Evolutionary conservation across 2,888 invertebrate genomes (phyloP).

Genomic region (Drosophila cognata): DNA sequence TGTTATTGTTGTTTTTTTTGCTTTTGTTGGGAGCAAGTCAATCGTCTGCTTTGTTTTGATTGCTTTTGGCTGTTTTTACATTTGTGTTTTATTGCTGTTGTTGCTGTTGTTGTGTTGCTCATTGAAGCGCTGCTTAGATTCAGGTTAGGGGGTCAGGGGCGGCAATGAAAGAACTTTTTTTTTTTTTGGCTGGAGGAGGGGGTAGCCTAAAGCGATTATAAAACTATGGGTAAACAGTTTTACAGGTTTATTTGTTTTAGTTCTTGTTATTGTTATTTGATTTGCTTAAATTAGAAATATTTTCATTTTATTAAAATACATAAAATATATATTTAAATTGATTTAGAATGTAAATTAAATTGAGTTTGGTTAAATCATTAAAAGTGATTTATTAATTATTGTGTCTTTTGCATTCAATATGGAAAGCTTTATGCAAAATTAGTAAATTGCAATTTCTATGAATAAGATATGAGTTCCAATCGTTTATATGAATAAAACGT

Average conservation of each 20-base stretch:
- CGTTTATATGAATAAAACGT: too few relatives aligned
- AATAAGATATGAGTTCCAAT: background rate
- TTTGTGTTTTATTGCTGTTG: constrained; percentile 33
- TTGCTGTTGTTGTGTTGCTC: constrained; percentile 15
- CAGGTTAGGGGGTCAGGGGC: constrained; percentile 65
- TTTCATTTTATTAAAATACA: background rate
- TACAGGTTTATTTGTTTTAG: constrained; percentile 4
- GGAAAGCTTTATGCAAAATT: too few relatives aligned
- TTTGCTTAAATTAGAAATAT: constrained; percentile 17
- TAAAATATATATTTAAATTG: background rate
- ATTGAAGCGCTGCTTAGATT: constrained; percentile 46
- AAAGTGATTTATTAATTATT: background rate
- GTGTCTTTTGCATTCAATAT: background rate
- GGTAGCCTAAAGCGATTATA: constrained; percentile 37
- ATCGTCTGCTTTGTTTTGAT: constrained; percentile 76
- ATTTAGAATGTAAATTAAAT: background rate
- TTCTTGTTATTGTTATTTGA: background rate
- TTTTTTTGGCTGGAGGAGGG: background rate
- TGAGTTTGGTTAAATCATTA: background rate
- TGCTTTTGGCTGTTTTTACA: constrained; percentile 58
- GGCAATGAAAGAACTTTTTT: constrained; percentile 32
- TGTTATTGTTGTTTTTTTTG: constrained; percentile 13
- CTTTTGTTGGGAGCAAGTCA: constrained; percentile 59
- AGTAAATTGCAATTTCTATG: background rate
- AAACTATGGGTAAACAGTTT: constrained; percentile 23